Conservation (phyloP, 1,140 invertebrate species). For the Apocrypta bakeri region DNA sequence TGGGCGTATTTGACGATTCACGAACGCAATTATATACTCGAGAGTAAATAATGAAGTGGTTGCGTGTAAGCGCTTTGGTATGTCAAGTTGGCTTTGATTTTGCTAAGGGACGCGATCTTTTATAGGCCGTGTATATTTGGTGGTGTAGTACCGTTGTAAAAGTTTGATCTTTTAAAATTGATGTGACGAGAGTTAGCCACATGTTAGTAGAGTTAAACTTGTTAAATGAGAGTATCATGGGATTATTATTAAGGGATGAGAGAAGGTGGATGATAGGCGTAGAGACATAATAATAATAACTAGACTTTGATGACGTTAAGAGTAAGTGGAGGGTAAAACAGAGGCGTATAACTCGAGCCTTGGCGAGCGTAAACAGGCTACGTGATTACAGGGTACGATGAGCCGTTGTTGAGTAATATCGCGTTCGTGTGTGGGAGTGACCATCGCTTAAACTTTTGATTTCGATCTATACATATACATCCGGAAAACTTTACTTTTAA, state of each 20-base stretch:
- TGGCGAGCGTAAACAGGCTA: not conserved
- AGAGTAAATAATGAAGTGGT: not conserved
- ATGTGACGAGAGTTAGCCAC: not conserved
- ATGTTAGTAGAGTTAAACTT: not conserved
- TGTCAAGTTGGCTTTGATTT: too few relatives aligned
- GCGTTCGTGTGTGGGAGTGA: too few relatives aligned
- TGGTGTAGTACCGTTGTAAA: too few relatives aligned
- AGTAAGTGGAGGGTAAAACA: not conserved
- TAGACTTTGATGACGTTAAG: conserved; percentile 22
- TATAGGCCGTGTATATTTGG: too few relatives aligned
- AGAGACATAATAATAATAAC: conserved; percentile 1
- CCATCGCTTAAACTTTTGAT: too few relatives aligned
- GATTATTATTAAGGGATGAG: not conserved
- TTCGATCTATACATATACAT: too few relatives aligned
- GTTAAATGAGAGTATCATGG: not conserved
- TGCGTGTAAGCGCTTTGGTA: too few relatives aligned
- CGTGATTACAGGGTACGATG: conserved; percentile 16
- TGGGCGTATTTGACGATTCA: not conserved
- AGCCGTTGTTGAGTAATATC: not conserved
- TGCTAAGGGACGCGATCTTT: too few relatives aligned
- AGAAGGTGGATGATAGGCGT: not conserved
- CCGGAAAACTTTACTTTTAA: too few relatives aligned
- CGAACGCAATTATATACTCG: not conserved
- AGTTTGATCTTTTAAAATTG: not conserved
- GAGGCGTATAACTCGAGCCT: not conserved